Conservation (phyloP, 1,140 invertebrate species). For the Trypoxylus dichotomus region DNA sequence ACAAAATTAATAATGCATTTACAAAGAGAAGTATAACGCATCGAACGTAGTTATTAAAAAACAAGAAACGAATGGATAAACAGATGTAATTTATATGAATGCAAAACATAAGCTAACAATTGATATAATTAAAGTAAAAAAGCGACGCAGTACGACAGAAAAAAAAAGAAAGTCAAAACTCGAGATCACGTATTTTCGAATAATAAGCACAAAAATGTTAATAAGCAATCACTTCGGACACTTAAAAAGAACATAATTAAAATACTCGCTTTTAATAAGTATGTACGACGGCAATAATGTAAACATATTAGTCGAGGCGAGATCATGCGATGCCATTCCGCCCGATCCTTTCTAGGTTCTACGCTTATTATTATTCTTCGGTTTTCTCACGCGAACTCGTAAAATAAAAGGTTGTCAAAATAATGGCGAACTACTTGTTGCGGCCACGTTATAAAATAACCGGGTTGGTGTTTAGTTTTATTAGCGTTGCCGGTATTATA, state of each 20-base stretch:
- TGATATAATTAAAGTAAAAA: too few relatives aligned
- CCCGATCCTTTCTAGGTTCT: background rate
- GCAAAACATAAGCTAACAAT: too few relatives aligned
- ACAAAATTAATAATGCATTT: too few relatives aligned
- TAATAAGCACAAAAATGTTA: background rate
- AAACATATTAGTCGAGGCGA: background rate
- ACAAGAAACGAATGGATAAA: too few relatives aligned
- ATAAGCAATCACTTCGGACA: background rate
- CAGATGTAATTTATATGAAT: too few relatives aligned
- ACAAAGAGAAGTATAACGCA: too few relatives aligned
- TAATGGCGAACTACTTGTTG: constrained; percentile 20
- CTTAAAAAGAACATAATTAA: background rate
- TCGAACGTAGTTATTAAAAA: too few relatives aligned
- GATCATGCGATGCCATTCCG: background rate
- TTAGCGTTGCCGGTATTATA: background rate
- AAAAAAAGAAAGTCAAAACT: too few relatives aligned
- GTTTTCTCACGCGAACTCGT: background rate
- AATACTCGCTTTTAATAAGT: background rate
- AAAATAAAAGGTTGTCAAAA: constrained; percentile 21
- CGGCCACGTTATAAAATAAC: constrained; percentile 18
- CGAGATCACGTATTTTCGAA: too few relatives aligned
- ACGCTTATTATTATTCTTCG: background rate
- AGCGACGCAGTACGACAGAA: too few relatives aligned
- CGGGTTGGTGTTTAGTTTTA: background rate
- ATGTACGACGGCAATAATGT: background rate